Conservation (phyloP, 2,797 vertebrate species). For the Gymnopithys bicolor region DNA sequence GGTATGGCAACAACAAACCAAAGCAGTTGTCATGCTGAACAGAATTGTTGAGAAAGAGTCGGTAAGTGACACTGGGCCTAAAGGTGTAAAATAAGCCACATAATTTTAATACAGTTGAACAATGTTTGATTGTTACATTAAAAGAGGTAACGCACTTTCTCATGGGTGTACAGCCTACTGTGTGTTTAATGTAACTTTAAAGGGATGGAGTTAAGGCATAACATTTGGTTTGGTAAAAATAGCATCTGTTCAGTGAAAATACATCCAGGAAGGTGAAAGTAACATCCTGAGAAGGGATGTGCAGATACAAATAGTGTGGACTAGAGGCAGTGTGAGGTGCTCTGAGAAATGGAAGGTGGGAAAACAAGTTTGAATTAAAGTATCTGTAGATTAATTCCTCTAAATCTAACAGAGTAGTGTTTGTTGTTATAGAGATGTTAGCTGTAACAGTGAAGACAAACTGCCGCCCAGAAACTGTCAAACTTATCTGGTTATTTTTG, state of each 20-base stretch:
- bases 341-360: not conserved
- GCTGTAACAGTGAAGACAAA: not conserved
- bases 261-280: not conserved
- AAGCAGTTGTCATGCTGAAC: constrained; percentile 98
- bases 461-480: not conserved
- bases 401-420: not conserved
- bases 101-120: not conserved
- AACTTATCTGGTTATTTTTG: not conserved
- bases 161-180: not conserved
- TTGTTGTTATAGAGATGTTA: not conserved
- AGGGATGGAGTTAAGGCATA: not conserved
- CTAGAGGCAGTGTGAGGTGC: not conserved
- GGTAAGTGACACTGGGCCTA: constrained; percentile 80
- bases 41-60: constrained; percentile 96
- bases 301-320: not conserved
- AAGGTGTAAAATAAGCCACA: not conserved
- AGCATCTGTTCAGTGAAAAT: not conserved
- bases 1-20: constrained; percentile 96
- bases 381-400: not conserved
- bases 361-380: not conserved
- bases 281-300: not conserved
- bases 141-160: not conserved
- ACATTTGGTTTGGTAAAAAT: not conserved
- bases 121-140: not conserved
- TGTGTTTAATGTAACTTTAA: not conserved